Evolutionary conservation across 2,888 invertebrate species (phyloP).

Genomic region (Cosmia trapezina): DNA sequence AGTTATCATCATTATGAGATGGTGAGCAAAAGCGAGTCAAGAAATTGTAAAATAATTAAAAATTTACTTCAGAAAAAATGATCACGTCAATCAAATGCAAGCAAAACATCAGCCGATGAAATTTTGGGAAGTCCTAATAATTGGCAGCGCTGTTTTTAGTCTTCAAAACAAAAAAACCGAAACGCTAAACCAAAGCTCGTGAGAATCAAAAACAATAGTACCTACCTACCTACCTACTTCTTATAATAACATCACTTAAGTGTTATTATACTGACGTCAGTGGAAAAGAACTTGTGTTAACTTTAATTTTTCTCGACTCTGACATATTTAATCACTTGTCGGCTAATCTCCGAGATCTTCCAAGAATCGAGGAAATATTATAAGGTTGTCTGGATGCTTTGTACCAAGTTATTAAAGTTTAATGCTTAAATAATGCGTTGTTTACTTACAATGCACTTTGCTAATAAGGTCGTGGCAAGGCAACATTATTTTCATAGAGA

Average conservation of each 20-base stretch:
- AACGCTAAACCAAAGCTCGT: slow-evolving; percentile 22
- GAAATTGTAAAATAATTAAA: background rate
- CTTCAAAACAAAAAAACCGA: slow-evolving; percentile 24
- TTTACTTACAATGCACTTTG: slow-evolving; percentile 55
- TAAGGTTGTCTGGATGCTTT: slow-evolving; percentile 44
- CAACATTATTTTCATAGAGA: slow-evolving; percentile 35
- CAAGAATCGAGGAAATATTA: slow-evolving; percentile 66
- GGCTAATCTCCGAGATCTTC: slow-evolving; percentile 63
- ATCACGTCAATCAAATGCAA: background rate
- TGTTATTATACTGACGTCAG: slow-evolving; percentile 57
- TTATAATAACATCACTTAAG: slow-evolving; percentile 46
- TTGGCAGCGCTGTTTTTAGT: background rate
- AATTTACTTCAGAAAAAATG: background rate
- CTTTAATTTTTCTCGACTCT: slow-evolving; percentile 47
- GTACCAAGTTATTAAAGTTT: slow-evolving; percentile 57
- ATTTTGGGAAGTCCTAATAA: slow-evolving; percentile 33
- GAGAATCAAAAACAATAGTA: slow-evolving; percentile 49
- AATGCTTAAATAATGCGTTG: slow-evolving; percentile 56
- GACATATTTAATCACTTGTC: slow-evolving; percentile 59
- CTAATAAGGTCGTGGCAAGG: slow-evolving; percentile 45
- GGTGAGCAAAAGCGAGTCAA: background rate
- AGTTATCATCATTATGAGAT: no score
- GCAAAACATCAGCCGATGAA: slow-evolving; percentile 11
- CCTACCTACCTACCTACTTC: slow-evolving; percentile 11
- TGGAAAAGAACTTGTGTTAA: slow-evolving; percentile 49